phyloP scores from a whole-genome alignment of 2,797 vertebrate genomes.

The Fistularia tabacaria region DNA sequence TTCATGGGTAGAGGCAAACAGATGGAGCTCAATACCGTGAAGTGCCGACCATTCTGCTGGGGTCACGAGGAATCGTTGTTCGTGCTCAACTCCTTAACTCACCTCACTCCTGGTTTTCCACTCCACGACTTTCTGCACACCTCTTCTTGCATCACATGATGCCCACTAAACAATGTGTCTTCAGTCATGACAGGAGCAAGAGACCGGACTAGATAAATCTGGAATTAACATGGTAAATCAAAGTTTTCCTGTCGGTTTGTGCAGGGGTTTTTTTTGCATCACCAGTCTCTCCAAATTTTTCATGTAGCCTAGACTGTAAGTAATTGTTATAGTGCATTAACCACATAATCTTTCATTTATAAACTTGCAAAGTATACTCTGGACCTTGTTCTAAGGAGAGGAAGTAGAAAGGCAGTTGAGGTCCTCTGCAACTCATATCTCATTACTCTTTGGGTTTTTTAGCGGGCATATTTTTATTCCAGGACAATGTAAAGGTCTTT shows the following conservation, averaged over 20 bases:
- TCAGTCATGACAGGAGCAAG: constrained; percentile 40
- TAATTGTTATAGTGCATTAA: background rate
- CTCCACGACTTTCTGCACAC: constrained; percentile 19
- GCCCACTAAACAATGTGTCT: constrained; percentile 42
- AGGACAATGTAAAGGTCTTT: constrained; percentile 58
- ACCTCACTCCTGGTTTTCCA: constrained; percentile 5
- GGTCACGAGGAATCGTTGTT: too few relatives aligned
- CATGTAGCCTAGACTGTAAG: constrained; percentile 21
- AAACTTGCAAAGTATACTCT: too few relatives aligned
- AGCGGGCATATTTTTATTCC: constrained; percentile 56
- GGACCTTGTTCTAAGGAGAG: constrained; percentile 48
- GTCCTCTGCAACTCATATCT: constrained; percentile 48
- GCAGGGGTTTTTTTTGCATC: too few relatives aligned
- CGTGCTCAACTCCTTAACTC: too few relatives aligned
- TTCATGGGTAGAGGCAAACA: constrained; percentile 22
- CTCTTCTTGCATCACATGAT: constrained; percentile 14
- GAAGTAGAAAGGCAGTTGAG: constrained; percentile 49
- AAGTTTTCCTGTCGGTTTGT: background rate
- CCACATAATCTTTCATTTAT: constrained; percentile 16
- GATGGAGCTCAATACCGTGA: too few relatives aligned
- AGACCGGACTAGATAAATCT: constrained; percentile 20
- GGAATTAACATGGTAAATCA: constrained; percentile 37
- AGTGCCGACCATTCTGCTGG: constrained; percentile 5
- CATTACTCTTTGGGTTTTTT: constrained; percentile 13
- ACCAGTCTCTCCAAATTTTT: background rate